Conservation (phyloP, 2,888 invertebrate genomes). For the Brachypterus glaber region DNA sequence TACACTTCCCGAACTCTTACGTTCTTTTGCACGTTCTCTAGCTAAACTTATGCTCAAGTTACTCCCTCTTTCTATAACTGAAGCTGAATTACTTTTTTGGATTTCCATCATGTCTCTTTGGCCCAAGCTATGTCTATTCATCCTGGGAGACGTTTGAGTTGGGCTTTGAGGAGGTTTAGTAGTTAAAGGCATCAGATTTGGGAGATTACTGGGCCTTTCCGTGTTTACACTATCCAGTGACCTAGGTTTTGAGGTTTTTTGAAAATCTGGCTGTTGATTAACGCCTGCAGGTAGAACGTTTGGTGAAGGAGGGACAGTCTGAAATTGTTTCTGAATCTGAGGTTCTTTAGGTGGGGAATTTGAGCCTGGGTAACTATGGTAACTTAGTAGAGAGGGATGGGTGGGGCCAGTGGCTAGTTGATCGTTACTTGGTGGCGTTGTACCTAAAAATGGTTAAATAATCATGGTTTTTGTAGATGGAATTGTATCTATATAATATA, state of each 20-base stretch:
- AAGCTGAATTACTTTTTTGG: constrained; percentile 37
- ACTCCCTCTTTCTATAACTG: constrained; percentile 28
- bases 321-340: constrained; percentile 30
- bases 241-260: constrained; percentile 20
- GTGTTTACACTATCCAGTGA: constrained; percentile 22
- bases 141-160: constrained; percentile 49
- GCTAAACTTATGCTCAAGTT: constrained; percentile 21
- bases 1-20: constrained; percentile 29
- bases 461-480: too few relatives aligned
- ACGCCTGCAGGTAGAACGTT: constrained; percentile 26
- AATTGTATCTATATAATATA: too few relatives aligned
- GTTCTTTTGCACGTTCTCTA: constrained; percentile 28
- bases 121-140: constrained; percentile 32
- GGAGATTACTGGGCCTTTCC: constrained; percentile 25
- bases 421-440: constrained; percentile 56
- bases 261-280: constrained; percentile 20
- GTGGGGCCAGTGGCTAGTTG: constrained; percentile 26
- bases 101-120: constrained; percentile 30
- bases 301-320: constrained; percentile 44
- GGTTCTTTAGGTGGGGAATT: constrained; percentile 34
- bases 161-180: constrained; percentile 57
- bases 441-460: constrained; percentile 34
- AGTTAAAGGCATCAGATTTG: constrained; percentile 33
- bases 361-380: constrained; percentile 45
- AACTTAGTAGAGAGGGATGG: constrained; percentile 42